A percentile compares a stretch with the other conserved stretches of the same genome.
phyloP scores from a whole-genome alignment of 2,888 invertebrate genomes.

The Bursaphelenchus okinawaensis region DNA sequence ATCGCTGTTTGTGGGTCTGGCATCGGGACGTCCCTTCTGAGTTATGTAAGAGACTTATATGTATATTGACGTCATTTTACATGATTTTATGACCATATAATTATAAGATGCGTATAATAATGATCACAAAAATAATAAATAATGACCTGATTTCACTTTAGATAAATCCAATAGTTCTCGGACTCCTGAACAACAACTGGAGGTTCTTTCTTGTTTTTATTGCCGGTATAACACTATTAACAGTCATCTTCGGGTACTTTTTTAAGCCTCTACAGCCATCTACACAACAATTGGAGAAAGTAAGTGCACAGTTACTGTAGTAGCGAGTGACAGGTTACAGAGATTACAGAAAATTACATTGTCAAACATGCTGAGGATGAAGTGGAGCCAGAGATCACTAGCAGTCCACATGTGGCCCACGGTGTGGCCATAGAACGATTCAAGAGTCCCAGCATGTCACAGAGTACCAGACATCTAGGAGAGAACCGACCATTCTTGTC shows the following conservation, averaged over 20 bases:
- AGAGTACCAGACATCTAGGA: slow-evolving; percentile 9
- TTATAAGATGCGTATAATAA: too few relatives aligned
- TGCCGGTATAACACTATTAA: slow-evolving; percentile 77
- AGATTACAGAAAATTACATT: slow-evolving; percentile 42
- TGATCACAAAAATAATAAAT: slow-evolving; percentile 8
- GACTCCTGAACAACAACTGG: slow-evolving; percentile 66
- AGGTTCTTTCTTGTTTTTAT: slow-evolving; percentile 78
- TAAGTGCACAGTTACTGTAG: not conserved
- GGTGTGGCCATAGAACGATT: slow-evolving; percentile 32
- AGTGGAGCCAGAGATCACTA: slow-evolving; percentile 20
- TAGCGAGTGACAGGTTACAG: slow-evolving; percentile 29
- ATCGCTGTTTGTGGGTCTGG: slow-evolving; percentile 93
- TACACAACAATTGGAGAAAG: slow-evolving; percentile 45
- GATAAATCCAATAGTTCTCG: slow-evolving; percentile 46
- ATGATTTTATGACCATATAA: too few relatives aligned
- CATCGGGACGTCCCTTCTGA: slow-evolving; percentile 87
- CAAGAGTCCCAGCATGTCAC: not conserved
- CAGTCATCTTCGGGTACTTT: slow-evolving; percentile 79
- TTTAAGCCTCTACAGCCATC: slow-evolving; percentile 65
- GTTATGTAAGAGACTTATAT: slow-evolving; percentile 60
- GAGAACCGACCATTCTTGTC: slow-evolving; percentile 41
- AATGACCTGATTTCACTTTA: too few relatives aligned
- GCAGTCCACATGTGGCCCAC: slow-evolving; percentile 25
- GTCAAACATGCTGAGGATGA: slow-evolving; percentile 14
- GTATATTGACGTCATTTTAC: too few relatives aligned